Evolutionary conservation across 2,888 invertebrate species (phyloP).

Genomic region (Dynastes hyllus): DNA sequence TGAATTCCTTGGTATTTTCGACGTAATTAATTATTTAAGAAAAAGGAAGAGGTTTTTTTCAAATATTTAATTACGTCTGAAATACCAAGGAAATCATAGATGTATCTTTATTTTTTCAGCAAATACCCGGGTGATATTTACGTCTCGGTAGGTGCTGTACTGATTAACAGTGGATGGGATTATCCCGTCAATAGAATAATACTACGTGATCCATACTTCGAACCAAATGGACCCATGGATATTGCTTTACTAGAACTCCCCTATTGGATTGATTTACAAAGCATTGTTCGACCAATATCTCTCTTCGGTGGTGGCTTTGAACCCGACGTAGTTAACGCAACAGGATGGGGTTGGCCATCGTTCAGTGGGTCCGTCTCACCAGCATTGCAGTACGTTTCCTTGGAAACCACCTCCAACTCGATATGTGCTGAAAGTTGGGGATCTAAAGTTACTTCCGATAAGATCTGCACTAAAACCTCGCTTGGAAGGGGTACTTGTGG

Average conservation of each 20-base stretch:
- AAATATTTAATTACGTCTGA: background rate
- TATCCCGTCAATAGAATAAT: background rate
- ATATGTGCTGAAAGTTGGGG: background rate
- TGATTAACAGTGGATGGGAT: background rate
- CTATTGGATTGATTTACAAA: background rate
- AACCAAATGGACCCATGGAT: background rate
- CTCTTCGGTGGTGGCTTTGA: background rate
- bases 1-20: too few relatives aligned
- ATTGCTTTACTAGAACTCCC: background rate
- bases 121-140: background rate
- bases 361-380: background rate
- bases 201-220: background rate
- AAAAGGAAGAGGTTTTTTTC: too few relatives aligned
- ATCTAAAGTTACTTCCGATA: background rate
- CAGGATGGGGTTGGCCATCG: background rate
- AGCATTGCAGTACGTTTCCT: background rate
- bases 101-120: background rate
- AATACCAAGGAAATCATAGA: too few relatives aligned
- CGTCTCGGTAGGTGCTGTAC: background rate
- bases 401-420: background rate
- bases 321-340: background rate
- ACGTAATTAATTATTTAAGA: too few relatives aligned
- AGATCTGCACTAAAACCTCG: conserved; percentile 17
- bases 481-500: conserved; percentile 21
- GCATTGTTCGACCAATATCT: background rate